Evolutionary conservation across 1,140 invertebrate genomes (phyloP), one percentile per base, ranked within the genome.

Genomic region (Chionoecetes opilio): DNA sequence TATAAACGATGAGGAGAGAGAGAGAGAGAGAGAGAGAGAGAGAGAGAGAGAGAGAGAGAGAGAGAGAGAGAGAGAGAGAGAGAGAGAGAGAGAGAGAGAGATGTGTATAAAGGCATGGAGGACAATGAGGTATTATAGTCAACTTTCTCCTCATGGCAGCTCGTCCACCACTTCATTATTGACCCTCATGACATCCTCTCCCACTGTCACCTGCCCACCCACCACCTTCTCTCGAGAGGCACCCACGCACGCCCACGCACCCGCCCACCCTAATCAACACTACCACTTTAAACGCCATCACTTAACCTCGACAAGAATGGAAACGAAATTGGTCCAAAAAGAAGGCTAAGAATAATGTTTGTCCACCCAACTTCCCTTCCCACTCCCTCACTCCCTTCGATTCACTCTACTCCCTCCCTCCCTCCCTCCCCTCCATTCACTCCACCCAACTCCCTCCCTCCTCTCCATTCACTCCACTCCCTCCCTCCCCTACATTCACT

Each of bases 31-130:
- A 37, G 21, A 34, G 85, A 37, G 21, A 31, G 32, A 32, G 29
- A 87, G 85, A 32, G 85, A 87, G 32, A 87, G 29, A 87, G 32
- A 87, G 85, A 87, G 32, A 87, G 85, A 87, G 32, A 87, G 85
- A 34, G 85, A 34, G 32, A 34, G 85, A 87, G 85, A 34, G 85
- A 87, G 85, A 34, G 82, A 84, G 82, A n/a, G 21, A 84, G 82
- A 11, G 11, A 87, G 11, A 34, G 31, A 34, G 32, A 34, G 85
- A 87, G 85, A 87, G 32, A 87, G 85, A 34, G 85, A 34, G 32
- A 34, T 29, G 35, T 29, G 21, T 29, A 87, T 29, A 34, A n/a
- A 84, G 82, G 11, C 0, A 84, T 17, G 9, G 11, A 87, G 11
- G 31, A 34, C 8, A 34, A 32, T 90, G 29, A 9, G 46, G 46